Base-by-base conservation (phyloP, 2,113 vertebrate genomes). In the Corvus moneduloides region DNA sequence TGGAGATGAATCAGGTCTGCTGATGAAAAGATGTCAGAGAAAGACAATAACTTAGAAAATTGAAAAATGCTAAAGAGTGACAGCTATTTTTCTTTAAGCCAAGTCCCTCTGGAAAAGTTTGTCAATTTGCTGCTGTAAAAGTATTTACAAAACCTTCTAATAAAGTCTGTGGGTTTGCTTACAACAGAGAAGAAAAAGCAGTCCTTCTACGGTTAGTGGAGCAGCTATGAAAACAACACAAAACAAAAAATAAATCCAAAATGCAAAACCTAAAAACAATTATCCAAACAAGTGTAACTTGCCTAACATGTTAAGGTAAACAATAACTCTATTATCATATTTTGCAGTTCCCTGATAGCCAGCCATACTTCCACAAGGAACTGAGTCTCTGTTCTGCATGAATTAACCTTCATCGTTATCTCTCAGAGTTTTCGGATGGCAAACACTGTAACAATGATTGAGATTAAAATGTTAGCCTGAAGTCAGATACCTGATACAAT, bases 401-500 rank as follows among this genome's bases (percentile, higher is more conserved):
- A 95, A 90, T 96, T 96, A 89, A 91, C 87, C 96, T 96, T 96
- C 80, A 74, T 56, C 7, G 23, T 93, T 88, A 58, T 95, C 82
- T 95, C 77, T 84, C 46, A n/a, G 63, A 84, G 43, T 77, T 89
- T 94, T 23, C 94, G 87, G 91, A 87, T 93, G 69, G 63, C 80
- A 97, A 97, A 92, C 51, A 73, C 24, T 63, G 76, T 66, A 92
- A 86, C 69, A 92, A 62, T 55, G 84, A 80, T 43, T 3, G 33
- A 95, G 85, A 96, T 96, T 91, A 97, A 96, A 96, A 72, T 94
- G 79, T 94, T 96, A 96, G 66, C 92, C 86, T 80, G 66, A 94
- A 96, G 80, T 95, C 89, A 96, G 88, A 94, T 92, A 96, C 95
- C 80, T 89, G 92, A 94, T 91, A 93, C 66, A 90, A 94, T 52